These are phyloP conservation scores for Daphoenositta chrysoptera DNA, from an alignment of 2,113 vertebrate genomes.

Conservation along the genomic window DNA sequence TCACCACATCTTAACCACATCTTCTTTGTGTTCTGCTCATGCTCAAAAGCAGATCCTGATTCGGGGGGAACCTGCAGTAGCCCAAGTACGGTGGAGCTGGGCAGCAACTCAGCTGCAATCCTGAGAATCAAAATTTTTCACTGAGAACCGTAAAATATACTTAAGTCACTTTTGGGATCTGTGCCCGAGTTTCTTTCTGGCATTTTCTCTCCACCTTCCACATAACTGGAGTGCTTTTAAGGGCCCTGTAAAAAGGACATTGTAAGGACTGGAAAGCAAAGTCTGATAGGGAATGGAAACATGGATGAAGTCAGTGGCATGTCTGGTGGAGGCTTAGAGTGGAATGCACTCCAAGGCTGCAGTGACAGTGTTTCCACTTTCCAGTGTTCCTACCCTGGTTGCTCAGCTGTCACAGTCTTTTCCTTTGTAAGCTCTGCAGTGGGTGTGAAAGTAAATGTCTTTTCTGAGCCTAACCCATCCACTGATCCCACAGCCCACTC, in stretches of 20 bases:
- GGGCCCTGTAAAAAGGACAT: background rate
- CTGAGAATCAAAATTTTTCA: background rate
- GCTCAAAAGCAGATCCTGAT: background rate
- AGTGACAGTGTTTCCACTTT: background rate
- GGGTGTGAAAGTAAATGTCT: background rate
- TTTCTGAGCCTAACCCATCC: background rate
- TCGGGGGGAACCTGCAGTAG: background rate
- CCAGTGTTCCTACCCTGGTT: background rate
- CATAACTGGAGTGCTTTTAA: background rate
- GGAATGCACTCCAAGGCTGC: background rate
- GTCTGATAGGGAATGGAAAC: background rate
- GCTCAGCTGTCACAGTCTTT: background rate
- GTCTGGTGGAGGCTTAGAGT: background rate
- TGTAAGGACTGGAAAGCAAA: background rate
- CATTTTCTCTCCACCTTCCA: background rate
- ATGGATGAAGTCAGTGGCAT: background rate
- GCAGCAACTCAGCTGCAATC: background rate
- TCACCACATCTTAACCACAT: background rate
- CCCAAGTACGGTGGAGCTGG: background rate
- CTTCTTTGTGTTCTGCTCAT: background rate
- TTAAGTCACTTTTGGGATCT: background rate
- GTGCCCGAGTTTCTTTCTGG: background rate
- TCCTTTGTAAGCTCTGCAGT: background rate
- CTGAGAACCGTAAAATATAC: background rate
- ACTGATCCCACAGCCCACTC: background rate